These are phyloP conservation scores for Globodera rostochiensis DNA, from an alignment of 1,140 invertebrate genomes.

Conservation along the genomic window DNA sequence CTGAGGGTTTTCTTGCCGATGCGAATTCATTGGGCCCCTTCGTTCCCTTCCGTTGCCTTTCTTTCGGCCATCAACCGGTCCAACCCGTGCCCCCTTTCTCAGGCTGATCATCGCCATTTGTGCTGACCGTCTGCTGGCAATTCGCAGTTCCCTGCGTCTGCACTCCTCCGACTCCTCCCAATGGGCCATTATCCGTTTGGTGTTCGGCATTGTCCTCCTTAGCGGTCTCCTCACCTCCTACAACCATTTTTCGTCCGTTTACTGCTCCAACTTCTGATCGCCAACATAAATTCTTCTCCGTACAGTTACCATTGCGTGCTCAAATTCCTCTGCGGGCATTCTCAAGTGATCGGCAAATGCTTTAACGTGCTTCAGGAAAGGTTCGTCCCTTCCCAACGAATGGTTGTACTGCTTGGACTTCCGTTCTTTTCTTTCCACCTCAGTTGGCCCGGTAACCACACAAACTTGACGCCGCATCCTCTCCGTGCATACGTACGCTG, in stretches of 20 bases:
- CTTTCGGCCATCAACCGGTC: not conserved
- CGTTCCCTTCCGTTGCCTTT: not conserved
- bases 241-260: constrained; percentile 47
- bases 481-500: constrained; percentile 52
- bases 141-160: constrained; percentile 43
- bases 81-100: not conserved
- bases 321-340: constrained; percentile 48
- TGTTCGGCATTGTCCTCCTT: constrained; percentile 42
- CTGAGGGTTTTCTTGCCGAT: too few relatives aligned
- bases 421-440: constrained; percentile 21
- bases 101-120: constrained; percentile 58
- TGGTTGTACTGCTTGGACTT: not conserved
- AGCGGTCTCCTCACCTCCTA: constrained; percentile 52
- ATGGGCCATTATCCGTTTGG: constrained; percentile 45
- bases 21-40: not conserved
- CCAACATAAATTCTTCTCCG: not conserved
- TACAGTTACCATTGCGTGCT: constrained; percentile 47
- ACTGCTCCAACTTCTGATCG: not conserved
- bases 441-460: constrained; percentile 53
- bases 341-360: constrained; percentile 50
- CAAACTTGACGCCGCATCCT: constrained; percentile 45
- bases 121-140: constrained; percentile 50
- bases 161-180: constrained; percentile 32
- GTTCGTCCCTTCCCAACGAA: constrained; percentile 30
- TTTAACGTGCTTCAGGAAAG: constrained; percentile 50